Evolutionary conservation across 2,888 invertebrate species (phyloP).

Genomic region (Dynastes maya): DNA sequence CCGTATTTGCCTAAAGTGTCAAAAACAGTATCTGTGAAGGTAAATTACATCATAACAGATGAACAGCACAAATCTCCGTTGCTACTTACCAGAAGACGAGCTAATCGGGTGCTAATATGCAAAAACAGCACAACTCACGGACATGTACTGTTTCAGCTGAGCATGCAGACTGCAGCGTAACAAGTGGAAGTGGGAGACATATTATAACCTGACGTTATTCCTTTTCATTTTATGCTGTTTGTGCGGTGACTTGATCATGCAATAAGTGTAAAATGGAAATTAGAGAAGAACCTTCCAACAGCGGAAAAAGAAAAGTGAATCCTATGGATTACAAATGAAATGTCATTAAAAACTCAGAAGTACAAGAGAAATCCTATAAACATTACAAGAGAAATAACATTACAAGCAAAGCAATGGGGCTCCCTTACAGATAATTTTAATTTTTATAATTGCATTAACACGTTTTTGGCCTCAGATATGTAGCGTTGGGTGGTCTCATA

Average conservation of each 20-base stretch:
- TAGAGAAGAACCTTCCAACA: neutral
- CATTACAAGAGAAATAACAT: neutral
- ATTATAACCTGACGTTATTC: neutral
- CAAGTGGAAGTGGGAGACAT: neutral
- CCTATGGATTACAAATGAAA: neutral
- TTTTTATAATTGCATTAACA: neutral
- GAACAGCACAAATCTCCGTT: neutral
- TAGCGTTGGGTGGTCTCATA: too few relatives aligned
- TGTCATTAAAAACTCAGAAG: neutral
- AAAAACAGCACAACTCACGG: neutral
- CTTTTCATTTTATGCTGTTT: neutral
- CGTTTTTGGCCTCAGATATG: too few relatives aligned
- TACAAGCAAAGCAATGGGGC: neutral
- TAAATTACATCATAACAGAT: neutral
- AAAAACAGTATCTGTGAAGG: neutral
- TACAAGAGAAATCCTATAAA: neutral
- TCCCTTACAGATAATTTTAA: neutral
- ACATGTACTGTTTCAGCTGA: slow-evolving; percentile 9
- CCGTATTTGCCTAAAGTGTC: slow-evolving; percentile 1
- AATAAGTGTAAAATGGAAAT: slow-evolving; percentile 4
- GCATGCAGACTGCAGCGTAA: neutral
- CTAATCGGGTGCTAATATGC: slow-evolving; percentile 4
- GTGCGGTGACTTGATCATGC: neutral
- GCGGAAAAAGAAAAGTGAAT: neutral
- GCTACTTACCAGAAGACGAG: neutral